These are phyloP conservation scores for Octodon degus DNA, from an alignment of 2,113 vertebrate genomes.

Conservation along the genomic window DNA sequence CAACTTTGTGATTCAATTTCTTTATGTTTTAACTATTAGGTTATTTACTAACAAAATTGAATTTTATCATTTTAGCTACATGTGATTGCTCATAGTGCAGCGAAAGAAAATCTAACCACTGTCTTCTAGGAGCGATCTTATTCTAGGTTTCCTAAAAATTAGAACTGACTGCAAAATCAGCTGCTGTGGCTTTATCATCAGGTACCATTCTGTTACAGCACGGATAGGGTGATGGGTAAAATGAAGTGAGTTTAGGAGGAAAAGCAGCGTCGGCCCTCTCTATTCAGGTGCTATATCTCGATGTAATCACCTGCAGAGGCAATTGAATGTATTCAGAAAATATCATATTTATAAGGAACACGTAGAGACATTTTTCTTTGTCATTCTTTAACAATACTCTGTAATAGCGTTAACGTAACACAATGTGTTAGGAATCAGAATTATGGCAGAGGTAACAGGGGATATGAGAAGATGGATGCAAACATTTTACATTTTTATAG, in stretches of 20 bases:
- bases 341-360: background rate
- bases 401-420: background rate
- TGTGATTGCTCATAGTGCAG: background rate
- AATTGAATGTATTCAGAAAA: background rate
- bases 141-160: background rate
- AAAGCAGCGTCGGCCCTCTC: background rate
- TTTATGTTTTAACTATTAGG: background rate
- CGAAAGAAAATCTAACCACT: background rate
- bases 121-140: background rate
- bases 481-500: background rate
- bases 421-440: background rate
- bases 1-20: background rate
- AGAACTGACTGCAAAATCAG: background rate
- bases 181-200: background rate
- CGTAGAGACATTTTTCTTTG: background rate
- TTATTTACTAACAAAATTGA: background rate
- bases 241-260: background rate
- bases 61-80: slow-evolving; percentile 40
- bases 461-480: background rate
- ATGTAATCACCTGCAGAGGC: too few species aligned
- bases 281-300: background rate
- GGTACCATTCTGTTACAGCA: background rate
- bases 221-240: background rate
- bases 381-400: background rate
- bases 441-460: background rate